phyloP scores from a whole-genome alignment of 2,888 invertebrate genomes.

The Stomorhina lunata region DNA sequence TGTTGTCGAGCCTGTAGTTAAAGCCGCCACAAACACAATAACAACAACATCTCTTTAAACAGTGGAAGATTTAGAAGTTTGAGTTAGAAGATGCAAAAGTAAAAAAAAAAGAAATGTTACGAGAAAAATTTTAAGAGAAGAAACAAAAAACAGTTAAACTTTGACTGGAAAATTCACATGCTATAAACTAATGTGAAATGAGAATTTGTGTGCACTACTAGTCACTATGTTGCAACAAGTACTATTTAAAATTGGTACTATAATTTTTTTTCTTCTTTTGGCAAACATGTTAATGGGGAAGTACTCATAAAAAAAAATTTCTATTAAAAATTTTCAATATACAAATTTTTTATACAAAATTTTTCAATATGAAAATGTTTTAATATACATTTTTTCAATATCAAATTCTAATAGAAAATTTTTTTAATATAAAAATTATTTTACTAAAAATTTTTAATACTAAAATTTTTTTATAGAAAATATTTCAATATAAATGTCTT shows the following conservation, averaged over 20 bases:
- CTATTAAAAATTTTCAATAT: background rate
- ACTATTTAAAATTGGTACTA: conserved; percentile 22
- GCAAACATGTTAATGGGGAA: conserved; percentile 14
- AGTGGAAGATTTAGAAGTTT: background rate
- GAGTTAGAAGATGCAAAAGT: conserved; percentile 24
- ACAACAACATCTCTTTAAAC: background rate
- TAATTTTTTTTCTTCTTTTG: background rate
- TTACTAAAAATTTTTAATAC: no score
- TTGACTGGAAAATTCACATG: conserved; percentile 66
- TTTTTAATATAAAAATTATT: no score
- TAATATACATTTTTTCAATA: no score
- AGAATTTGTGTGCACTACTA: conserved; percentile 36
- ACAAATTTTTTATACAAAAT: background rate
- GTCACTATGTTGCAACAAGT: conserved; percentile 31
- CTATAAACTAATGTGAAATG: conserved; percentile 60
- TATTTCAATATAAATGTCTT: no score
- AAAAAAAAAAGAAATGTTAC: conserved; percentile 44
- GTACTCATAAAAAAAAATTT: background rate
- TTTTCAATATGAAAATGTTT: background rate
- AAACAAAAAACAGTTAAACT: conserved; percentile 63
- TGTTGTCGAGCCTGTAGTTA: background rate
- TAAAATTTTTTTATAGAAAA: no score
- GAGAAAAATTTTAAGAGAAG: conserved; percentile 2
- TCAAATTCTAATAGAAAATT: no score
- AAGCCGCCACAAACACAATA: background rate